Evolutionary conservation across 2,797 vertebrate genomes (phyloP).

Genomic region (Chaetodon trifasciatus): DNA sequence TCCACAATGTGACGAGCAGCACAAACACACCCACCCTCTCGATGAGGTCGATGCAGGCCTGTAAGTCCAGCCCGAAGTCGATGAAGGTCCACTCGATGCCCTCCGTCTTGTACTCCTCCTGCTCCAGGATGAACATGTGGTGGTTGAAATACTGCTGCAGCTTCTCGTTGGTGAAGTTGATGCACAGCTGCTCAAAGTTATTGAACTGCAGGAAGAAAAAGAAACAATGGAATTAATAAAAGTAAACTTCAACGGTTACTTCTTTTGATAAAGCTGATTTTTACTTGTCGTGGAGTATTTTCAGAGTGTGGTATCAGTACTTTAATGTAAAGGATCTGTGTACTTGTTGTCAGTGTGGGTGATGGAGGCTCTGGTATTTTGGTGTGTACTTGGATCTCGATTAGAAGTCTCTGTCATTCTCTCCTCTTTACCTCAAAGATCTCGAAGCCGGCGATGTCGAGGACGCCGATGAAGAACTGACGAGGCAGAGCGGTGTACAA

Average conservation of each 20-base stretch:
- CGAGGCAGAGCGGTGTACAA: conserved; percentile 91
- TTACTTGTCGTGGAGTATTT: no score
- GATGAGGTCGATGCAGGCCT: conserved; percentile 95
- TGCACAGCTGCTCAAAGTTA: conserved; percentile 96
- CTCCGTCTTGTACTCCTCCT: conserved; percentile 94
- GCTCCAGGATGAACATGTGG: conserved; percentile 97
- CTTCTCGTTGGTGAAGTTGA: conserved; percentile 98
- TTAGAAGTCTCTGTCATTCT: background rate
- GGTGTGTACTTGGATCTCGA: background rate
- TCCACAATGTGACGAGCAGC: background rate
- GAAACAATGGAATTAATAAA: fast-evolving
- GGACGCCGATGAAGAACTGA: conserved; percentile 94
- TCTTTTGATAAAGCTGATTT: no score
- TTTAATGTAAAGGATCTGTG: no score
- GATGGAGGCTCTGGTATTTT: no score
- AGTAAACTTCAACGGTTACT: no score
- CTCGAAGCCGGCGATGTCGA: conserved; percentile 97
- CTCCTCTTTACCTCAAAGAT: conserved; percentile 90
- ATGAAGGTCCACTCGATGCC: conserved; percentile 97
- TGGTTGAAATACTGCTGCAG: conserved; percentile 98
- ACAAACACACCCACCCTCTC: conserved; percentile 82
- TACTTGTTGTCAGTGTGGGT: no score
- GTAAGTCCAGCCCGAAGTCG: conserved; percentile 94
- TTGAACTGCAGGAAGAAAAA: conserved; percentile 86
- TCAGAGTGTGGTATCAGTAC: no score